A percentile compares a stretch with the other conserved stretches of the same genome.
These are phyloP conservation scores for Fistularia commersonii DNA, from an alignment of 2,797 vertebrate genomes.

Conservation along the genomic window DNA sequence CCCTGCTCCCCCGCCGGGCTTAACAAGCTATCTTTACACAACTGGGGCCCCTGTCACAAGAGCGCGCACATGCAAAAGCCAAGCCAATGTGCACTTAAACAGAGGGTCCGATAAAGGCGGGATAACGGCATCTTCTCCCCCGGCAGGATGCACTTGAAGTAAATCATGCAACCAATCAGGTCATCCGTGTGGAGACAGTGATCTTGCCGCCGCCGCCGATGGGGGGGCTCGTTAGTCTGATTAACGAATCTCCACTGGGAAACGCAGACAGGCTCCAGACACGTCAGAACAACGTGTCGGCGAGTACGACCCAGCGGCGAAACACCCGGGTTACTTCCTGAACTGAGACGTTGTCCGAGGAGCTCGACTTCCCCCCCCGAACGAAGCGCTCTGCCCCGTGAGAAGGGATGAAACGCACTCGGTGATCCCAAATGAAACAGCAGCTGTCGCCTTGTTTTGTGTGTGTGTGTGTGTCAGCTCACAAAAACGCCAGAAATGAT, in stretches of 20 bases:
- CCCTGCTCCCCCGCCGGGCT: slow-evolving; percentile 9
- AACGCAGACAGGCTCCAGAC: slow-evolving; percentile 1
- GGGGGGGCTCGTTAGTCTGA: slow-evolving; percentile 52
- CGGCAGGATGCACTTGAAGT: slow-evolving; percentile 35
- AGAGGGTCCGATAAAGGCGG: slow-evolving; percentile 10
- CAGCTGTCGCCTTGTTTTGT: too few species aligned
- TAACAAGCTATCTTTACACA: slow-evolving; percentile 7
- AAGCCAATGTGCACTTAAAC: slow-evolving; percentile 6
- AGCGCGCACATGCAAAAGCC: slow-evolving; percentile 14
- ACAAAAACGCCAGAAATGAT: too few species aligned
- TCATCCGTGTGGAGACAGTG: slow-evolving; percentile 45
- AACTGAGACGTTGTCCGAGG: too few species aligned
- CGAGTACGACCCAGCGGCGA: too few species aligned
- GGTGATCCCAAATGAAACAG: too few species aligned
- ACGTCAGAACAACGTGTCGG: too few species aligned
- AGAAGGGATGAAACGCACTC: too few species aligned
- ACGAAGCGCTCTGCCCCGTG: too few species aligned
- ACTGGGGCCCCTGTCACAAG: slow-evolving; percentile 5
- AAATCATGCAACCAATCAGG: slow-evolving; percentile 48
- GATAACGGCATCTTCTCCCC: slow-evolving; percentile 24
- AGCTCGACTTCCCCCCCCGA: too few species aligned
- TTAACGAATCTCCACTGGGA: slow-evolving; percentile 30
- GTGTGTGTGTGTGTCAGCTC: too few species aligned
- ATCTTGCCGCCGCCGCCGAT: slow-evolving; percentile 17
- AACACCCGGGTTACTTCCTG: too few species aligned